Evolutionary conservation across 1,140 invertebrate species (phyloP), one percentile per base, ranked within the genome.

Genomic region (Oncopeltus fasciatus): DNA sequence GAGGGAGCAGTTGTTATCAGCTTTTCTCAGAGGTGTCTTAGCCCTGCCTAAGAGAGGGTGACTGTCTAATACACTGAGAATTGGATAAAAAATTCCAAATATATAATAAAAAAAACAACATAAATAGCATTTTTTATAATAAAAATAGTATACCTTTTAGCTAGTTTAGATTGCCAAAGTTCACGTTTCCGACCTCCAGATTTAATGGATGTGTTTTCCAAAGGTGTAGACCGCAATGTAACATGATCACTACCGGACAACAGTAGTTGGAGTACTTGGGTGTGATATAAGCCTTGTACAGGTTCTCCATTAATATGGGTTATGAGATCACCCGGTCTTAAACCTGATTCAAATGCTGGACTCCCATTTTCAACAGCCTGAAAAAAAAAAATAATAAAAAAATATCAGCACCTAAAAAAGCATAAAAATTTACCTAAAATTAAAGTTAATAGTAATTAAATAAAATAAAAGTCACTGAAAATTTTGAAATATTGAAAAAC

Each of bases 221-320:
- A 72, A 0, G 94, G 93, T 14, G 92, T 92, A 3, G 92, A 91
- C 27, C 92, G 78, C 0, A 98, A 75, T 1, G 89, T 93, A 0
- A 95, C 86, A 68, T 92, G 89, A 71, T 91, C 88, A 1, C 90
- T 90, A 12, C 91, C 90, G 47, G 88, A 87, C 58, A 96, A 72
- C 59, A 98, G 80, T 44, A 97, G 74, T 65, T 94, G 84, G 28
- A 97, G 75, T 1, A 95, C 92, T 78, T 97, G 92, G 12, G 92
- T 95, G 72, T 98, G 94, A 71, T 94, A 85, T 57, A 98, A 73
- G 1, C 94, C 93, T 72, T 96, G 92, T 12, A 95, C 90, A 2
- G 88, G 80, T 73, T 96, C 92, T 0, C 91, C 91, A 75, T 98
- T 98, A 51, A 98, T 90, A 71, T 98, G 94, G 4, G 94, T 97